Evolutionary conservation across 1,140 invertebrate species (phyloP).

Genomic region (Condylostylus longicornis): DNA sequence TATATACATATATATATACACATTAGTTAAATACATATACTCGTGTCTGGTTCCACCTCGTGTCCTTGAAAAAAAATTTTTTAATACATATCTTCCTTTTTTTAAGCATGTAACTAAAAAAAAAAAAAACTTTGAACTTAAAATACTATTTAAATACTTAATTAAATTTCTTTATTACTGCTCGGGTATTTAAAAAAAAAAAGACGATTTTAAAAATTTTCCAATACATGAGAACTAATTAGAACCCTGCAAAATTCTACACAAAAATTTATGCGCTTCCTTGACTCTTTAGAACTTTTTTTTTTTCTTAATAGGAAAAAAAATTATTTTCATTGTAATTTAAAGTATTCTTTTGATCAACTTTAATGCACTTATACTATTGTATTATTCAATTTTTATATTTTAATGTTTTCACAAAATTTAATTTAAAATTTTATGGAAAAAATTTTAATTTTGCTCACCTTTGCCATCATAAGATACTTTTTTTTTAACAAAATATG

Average conservation of each 20-base stretch:
- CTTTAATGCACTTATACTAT: no score
- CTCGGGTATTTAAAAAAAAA: neutral
- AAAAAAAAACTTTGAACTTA: neutral
- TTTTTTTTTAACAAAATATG: neutral
- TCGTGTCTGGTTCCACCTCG: no score
- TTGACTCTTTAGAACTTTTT: no score
- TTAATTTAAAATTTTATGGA: neutral
- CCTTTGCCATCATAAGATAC: slow-evolving; percentile 2
- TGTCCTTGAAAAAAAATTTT: slow-evolving; percentile 3
- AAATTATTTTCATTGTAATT: neutral
- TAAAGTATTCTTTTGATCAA: no score
- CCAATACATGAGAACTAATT: no score
- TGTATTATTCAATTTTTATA: no score
- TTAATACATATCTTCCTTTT: no score
- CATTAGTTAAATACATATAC: no score
- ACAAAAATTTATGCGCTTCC: no score
- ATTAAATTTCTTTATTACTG: neutral
- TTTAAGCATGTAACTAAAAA: neutral
- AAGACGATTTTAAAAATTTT: neutral
- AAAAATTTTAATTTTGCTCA: neutral
- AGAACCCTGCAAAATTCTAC: no score
- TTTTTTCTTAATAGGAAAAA: no score
- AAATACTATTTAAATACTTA: neutral
- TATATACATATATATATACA: no score
- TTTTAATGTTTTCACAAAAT: neutral